These are phyloP conservation scores for Lucilia cuprina DNA, from an alignment of 1,140 invertebrate genomes.

Conservation along the genomic window DNA sequence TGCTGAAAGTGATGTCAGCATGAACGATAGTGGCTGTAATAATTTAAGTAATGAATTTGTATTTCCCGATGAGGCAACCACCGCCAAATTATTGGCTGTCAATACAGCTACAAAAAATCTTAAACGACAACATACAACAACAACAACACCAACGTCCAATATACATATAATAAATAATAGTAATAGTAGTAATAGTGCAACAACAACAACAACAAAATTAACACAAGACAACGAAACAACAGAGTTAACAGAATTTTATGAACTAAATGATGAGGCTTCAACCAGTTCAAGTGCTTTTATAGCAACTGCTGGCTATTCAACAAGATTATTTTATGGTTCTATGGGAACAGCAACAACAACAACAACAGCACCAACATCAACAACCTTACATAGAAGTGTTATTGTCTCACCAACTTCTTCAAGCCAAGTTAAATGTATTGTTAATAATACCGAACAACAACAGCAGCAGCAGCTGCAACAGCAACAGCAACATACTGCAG, in stretches of 20 bases:
- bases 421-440: neutral
- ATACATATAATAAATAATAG: neutral
- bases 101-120: slow-evolving; percentile 49
- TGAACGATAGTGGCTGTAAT: slow-evolving; percentile 31
- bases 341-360: neutral
- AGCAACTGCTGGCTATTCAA: slow-evolving; percentile 45
- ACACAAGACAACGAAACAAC: slow-evolving; percentile 6
- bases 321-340: slow-evolving; percentile 52
- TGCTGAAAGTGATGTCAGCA: slow-evolving; percentile 41
- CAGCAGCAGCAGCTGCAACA: no score
- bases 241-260: slow-evolving; percentile 1
- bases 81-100: slow-evolving; percentile 54
- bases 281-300: slow-evolving; percentile 12
- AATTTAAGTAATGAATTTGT: slow-evolving; percentile 44
- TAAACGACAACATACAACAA: slow-evolving; percentile 49
- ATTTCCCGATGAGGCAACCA: slow-evolving; percentile 55
- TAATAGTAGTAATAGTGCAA: slow-evolving; percentile 5
- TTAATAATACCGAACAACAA: neutral
- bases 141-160: slow-evolving; percentile 17
- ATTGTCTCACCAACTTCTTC: slow-evolving; percentile 50
- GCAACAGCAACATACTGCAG: no score
- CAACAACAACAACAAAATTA: neutral
- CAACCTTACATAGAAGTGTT: slow-evolving; percentile 44
- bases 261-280: slow-evolving; percentile 27
- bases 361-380: slow-evolving; percentile 43